A percentile compares a stretch with the other conserved stretches of the same genome.
Conservation (phyloP, 2,113 vertebrate species). For the Dipodomys merriami region DNA sequence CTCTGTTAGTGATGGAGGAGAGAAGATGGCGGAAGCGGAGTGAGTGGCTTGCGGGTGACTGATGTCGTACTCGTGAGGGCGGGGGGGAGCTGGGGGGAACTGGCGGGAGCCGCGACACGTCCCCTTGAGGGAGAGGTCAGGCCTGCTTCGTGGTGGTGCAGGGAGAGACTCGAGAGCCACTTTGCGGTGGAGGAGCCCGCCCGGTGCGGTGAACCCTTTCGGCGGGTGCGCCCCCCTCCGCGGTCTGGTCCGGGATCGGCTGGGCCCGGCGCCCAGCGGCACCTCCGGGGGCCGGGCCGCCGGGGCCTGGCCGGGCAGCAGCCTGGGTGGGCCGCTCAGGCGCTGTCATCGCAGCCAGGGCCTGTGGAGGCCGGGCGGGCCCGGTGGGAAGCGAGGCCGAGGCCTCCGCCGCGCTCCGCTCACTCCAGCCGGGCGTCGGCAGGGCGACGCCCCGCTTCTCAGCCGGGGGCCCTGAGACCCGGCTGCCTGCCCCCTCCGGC, state of each 20-base stretch:
- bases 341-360: conserved; percentile 49
- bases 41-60: conserved; percentile 83
- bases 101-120: conserved; percentile 67
- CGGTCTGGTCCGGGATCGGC: not conserved
- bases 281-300: not conserved
- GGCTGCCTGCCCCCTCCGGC: too few species aligned
- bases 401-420: not conserved
- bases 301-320: not conserved
- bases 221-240: conserved; percentile 22
- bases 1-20: conserved; percentile 84
- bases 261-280: not conserved
- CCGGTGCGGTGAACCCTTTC: not conserved
- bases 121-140: not conserved
- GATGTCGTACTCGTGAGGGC: conserved; percentile 74
- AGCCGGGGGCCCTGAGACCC: not conserved
- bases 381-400: not conserved
- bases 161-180: not conserved
- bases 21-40: conserved; percentile 90
- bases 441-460: not conserved
- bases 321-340: not conserved
- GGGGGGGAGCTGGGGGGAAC: conserved; percentile 42
- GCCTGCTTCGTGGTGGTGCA: not conserved
- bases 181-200: not conserved
- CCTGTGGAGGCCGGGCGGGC: not conserved
- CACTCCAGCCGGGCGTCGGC: not conserved